Conservation (phyloP, 2,888 invertebrate genomes). For the Calameuta filiformis region DNA sequence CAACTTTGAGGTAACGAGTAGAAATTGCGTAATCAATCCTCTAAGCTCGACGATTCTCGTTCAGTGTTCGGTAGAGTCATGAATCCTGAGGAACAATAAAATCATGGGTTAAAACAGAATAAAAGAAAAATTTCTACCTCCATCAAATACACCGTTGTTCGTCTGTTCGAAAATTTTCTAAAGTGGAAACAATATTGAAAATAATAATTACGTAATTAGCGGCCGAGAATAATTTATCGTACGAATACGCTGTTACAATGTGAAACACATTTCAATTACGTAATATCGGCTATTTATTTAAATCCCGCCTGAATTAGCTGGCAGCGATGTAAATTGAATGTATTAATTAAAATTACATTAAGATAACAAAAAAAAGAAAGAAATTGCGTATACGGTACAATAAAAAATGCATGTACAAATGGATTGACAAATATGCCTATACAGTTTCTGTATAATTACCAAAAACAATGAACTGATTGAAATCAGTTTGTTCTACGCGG, state of each 20-base stretch:
- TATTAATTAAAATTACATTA: not conserved
- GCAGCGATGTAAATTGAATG: not conserved
- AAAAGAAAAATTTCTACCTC: not conserved
- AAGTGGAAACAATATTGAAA: not conserved
- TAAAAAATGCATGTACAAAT: not conserved
- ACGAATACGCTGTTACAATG: not conserved
- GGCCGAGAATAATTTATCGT: not conserved
- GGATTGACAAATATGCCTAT: not conserved
- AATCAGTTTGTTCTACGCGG: not conserved
- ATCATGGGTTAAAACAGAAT: too few relatives aligned
- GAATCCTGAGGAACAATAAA: too few relatives aligned
- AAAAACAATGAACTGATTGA: not conserved
- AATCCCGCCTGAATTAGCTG: not conserved
- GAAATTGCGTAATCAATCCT: not conserved
- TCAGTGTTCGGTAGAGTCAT: too few relatives aligned
- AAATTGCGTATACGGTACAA: not conserved
- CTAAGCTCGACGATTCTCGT: not conserved
- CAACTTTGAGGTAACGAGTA: not conserved
- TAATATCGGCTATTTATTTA: not conserved
- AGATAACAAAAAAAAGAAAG: not conserved
- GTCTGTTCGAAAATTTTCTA: not conserved
- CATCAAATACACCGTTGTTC: not conserved
- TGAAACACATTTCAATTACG: not conserved
- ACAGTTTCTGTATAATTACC: not conserved
- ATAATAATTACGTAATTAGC: not conserved